Conservation (phyloP, 1,140 invertebrate genomes). For the Tetragonula clypearis region DNA sequence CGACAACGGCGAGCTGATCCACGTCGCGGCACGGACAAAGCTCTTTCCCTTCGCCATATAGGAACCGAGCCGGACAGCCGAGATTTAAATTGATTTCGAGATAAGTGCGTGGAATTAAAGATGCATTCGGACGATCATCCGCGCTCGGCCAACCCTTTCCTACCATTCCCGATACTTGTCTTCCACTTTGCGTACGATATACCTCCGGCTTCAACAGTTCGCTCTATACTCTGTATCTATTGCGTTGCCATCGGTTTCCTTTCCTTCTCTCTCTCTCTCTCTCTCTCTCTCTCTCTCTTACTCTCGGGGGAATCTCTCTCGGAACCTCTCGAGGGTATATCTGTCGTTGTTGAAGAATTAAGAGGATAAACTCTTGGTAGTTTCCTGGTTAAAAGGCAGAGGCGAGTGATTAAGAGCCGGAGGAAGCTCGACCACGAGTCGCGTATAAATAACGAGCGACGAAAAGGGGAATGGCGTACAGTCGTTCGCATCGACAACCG, state of each 20-base stretch:
- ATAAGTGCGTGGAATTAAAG: conserved; percentile 55
- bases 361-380: conserved; percentile 14
- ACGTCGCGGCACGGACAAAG: conserved; percentile 53
- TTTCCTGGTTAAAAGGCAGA: conserved; percentile 32
- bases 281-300: neutral
- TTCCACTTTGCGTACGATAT: neutral
- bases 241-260: neutral
- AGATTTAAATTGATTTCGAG: conserved; percentile 53
- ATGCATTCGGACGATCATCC: conserved; percentile 45
- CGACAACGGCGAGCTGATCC: conserved; percentile 21
- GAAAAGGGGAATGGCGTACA: conserved; percentile 54
- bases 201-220: too few relatives aligned
- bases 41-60: conserved; percentile 36
- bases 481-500: conserved; percentile 56
- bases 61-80: conserved; percentile 27
- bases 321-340: neutral
- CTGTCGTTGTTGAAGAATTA: conserved; percentile 27
- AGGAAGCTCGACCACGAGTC: conserved; percentile 30
- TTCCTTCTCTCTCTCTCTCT: too few relatives aligned
- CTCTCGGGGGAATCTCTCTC: neutral
- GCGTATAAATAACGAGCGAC: conserved; percentile 60
- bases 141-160: neutral
- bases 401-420: conserved; percentile 26
- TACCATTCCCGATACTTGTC: neutral
- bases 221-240: too few relatives aligned